Conservation (phyloP, 2,797 vertebrate species). For the Cyprinella venusta region DNA sequence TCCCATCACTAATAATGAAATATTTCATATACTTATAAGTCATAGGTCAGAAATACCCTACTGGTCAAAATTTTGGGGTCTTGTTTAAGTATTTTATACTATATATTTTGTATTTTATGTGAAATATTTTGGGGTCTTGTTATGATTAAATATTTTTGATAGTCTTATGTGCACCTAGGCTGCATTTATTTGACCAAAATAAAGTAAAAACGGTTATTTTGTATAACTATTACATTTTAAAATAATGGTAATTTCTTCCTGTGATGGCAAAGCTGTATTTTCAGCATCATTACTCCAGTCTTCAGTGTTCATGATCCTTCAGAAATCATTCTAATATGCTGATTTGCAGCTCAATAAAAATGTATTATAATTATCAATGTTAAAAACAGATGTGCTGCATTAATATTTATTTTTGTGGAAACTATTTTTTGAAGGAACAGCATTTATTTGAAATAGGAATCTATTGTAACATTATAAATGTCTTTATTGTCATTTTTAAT, state of each 20-base stretch:
- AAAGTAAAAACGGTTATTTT: not conserved
- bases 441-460: not conserved
- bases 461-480: not conserved
- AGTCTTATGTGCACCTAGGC: not conserved
- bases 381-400: not conserved
- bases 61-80: not conserved
- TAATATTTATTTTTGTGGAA: not conserved
- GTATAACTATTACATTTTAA: not conserved
- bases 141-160: not conserved
- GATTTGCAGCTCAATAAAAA: not conserved
- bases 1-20: not conserved
- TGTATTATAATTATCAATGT: not conserved
- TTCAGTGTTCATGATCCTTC: not conserved
- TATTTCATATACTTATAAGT: not conserved
- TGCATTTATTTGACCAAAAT: not conserved
- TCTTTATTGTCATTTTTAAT: not conserved
- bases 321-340: not conserved
- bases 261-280: not conserved
- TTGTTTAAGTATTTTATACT: not conserved
- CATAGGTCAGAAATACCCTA: not conserved
- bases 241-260: not conserved
- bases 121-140: not conserved
- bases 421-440: not conserved
- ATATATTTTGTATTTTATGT: no score
- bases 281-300: not conserved